Evolutionary conservation across 2,888 invertebrate genomes (phyloP).

Genomic region (Dusona sp.): DNA sequence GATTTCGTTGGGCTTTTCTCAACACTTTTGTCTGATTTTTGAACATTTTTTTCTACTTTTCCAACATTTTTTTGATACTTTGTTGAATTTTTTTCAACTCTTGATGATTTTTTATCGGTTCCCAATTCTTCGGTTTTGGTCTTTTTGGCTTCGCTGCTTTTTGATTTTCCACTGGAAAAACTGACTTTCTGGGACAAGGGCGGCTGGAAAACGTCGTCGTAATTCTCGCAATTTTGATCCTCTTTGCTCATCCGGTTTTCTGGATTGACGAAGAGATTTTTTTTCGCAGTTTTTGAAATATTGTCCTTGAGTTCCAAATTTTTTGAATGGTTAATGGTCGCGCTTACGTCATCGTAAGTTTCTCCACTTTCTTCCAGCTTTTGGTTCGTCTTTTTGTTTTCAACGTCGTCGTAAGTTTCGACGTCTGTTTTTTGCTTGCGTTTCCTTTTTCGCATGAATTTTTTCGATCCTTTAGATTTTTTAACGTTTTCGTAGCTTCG

Average conservation of each 20-base stretch:
- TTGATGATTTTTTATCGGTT: not conserved
- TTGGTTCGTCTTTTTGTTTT: conserved; percentile 21
- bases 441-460: conserved; percentile 32
- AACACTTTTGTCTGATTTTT: conserved; percentile 49
- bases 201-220: conserved; percentile 51
- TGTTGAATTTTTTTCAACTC: not conserved
- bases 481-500: conserved; percentile 75
- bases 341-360: conserved; percentile 72
- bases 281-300: not conserved
- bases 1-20: conserved; percentile 63
- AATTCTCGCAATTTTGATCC: conserved; percentile 17
- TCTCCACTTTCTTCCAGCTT: not conserved
- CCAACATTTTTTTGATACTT: conserved; percentile 17
- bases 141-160: conserved; percentile 1
- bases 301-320: not conserved
- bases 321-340: conserved; percentile 21
- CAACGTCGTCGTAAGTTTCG: conserved; percentile 65
- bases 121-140: not conserved
- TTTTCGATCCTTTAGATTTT: conserved; percentile 44
- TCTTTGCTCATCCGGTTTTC: conserved; percentile 3
- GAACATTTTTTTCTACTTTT: conserved; percentile 50
- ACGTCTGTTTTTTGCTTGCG: conserved; percentile 46
- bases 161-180: not conserved
- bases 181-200: not conserved
- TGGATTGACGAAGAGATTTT: not conserved